Evolutionary conservation across 2,113 vertebrate genomes (phyloP).

Genomic region (Ivindomyrus marchei): DNA sequence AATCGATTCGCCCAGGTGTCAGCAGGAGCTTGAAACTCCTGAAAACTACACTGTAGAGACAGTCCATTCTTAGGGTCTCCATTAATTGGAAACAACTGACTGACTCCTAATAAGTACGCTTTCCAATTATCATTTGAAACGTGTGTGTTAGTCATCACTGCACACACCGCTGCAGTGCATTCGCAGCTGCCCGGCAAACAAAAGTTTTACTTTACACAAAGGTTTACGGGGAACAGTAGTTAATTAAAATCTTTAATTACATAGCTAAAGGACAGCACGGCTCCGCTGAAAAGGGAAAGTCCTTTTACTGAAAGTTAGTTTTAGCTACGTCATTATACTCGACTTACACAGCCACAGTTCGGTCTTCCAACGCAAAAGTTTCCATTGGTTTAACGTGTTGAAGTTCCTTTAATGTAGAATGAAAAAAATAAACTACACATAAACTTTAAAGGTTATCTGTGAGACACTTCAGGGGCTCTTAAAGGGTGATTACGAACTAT

Average conservation of each 20-base stretch:
- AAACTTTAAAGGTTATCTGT: not conserved
- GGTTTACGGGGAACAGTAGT: not conserved
- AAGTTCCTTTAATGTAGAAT: not conserved
- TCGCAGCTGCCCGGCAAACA: not conserved
- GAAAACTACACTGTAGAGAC: not conserved
- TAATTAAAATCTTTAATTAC: constrained; percentile 1
- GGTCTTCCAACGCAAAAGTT: not conserved
- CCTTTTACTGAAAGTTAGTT: not conserved
- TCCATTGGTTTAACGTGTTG: not conserved
- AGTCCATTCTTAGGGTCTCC: not conserved
- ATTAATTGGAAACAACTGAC: not conserved
- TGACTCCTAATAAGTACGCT: not conserved
- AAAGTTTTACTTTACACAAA: not conserved
- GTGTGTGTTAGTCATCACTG: not conserved
- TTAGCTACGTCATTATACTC: not conserved
- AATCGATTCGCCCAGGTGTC: not conserved
- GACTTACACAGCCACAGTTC: not conserved
- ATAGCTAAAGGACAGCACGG: not conserved
- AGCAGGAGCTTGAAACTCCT: not conserved
- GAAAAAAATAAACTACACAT: not conserved
- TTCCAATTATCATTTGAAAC: not conserved
- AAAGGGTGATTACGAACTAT: not conserved
- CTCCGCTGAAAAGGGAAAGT: not conserved
- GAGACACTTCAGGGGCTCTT: not conserved
- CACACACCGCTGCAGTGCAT: not conserved